Base-by-base conservation (phyloP, 2,888 invertebrate species). In the Leptopilina syphax region DNA sequence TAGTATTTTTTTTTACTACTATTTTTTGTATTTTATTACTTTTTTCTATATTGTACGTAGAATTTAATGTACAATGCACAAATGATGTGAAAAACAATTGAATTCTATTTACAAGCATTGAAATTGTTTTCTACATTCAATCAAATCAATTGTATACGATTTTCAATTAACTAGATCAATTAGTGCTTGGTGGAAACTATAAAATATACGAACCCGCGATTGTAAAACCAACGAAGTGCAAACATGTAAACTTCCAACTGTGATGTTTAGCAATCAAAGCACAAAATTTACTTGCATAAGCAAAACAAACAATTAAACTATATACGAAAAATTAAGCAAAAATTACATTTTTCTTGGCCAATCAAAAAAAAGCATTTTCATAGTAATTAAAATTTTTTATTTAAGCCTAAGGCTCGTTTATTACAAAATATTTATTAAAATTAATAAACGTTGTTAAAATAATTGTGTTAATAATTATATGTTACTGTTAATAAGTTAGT, bases 81-180 rank as follows among this genome's bases (percentile, higher is more conserved):
- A 10, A 50, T 50, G 10, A 50, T 12, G 9, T 50, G 3, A 50
- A 50, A 50, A 50, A 50, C 50, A 63, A 63, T 63, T 63, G 9
- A 63, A 63, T 24, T 63, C 18, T 24, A 63, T 63, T 63, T 18
- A 63, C 63, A 63, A 24, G 63, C 18, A 24, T 9, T 9, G 8
- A 63, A 63, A 24, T 63, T 63, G 18, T 63, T 63, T 63, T 63
- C 63, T 63, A 63, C 63, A 8, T 63, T 18, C 18, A 63, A 63
- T 63, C 63, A 63, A 18, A 63, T 63, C 24, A 63, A 18, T 63
- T 63, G 63, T 24, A 50, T 12, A 63, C 63, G 24, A 63, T 63
- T 63, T 63, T 63, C 63, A 13, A 70, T 70, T 70, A 70, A 70
- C 27, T 24, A 4, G 70, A 70, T 70, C 13, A 73, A 57, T 57